phyloP scores from a whole-genome alignment of 2,113 vertebrate species.

The Lipotes vexillifer region DNA sequence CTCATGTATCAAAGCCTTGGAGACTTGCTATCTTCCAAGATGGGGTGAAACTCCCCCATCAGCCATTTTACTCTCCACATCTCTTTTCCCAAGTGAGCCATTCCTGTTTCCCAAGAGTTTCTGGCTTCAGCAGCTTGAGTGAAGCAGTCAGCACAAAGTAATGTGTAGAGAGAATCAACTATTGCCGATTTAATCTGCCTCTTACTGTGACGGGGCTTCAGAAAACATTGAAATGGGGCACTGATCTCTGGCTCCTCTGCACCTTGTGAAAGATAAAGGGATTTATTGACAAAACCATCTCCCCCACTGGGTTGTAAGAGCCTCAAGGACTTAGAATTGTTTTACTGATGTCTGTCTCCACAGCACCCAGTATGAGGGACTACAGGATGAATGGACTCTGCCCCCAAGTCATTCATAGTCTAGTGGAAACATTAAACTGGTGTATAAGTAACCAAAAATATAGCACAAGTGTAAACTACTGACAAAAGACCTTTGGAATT shows the following conservation, averaged over 20 bases:
- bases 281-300: not conserved
- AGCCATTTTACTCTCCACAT: not conserved
- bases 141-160: not conserved
- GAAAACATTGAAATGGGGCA: not conserved
- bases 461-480: not conserved
- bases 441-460: not conserved
- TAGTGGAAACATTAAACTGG: not conserved
- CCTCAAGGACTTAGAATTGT: not conserved
- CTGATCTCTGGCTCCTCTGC: not conserved
- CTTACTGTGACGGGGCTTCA: not conserved
- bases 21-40: not conserved
- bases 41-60: not conserved
- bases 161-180: not conserved
- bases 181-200: not conserved
- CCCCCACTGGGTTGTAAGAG: not conserved
- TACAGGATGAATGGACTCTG: not conserved
- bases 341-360: not conserved
- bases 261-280: not conserved
- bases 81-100: not conserved
- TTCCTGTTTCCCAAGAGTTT: not conserved
- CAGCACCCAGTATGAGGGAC: not conserved
- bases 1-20: not conserved
- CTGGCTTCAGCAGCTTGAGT: not conserved
- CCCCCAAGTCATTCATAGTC: not conserved
- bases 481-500: not conserved